Conservation (phyloP, 2,113 vertebrate genomes). For the Asarcornis scutulata region DNA sequence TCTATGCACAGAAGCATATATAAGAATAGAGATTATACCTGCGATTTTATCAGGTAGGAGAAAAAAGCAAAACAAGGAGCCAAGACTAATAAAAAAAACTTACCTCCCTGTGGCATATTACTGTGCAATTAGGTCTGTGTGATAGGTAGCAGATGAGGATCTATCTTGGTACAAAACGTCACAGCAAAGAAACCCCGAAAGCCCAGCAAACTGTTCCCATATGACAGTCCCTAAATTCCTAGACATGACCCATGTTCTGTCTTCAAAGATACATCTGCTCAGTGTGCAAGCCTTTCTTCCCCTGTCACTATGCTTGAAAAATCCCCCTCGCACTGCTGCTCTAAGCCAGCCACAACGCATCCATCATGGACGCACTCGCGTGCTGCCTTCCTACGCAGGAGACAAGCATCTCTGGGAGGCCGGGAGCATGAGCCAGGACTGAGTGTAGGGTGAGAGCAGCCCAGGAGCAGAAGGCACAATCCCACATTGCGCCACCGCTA, state of each 20-base stretch:
- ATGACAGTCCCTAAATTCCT: background rate
- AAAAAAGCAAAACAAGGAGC: background rate
- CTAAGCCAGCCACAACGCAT: background rate
- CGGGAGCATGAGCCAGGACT: background rate
- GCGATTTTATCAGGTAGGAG: background rate
- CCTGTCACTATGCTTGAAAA: background rate
- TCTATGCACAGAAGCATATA: rapidly evolving
- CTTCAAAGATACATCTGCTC: background rate
- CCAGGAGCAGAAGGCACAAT: background rate
- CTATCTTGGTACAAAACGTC: background rate
- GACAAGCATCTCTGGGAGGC: background rate
- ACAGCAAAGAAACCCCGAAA: background rate
- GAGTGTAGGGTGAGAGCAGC: background rate
- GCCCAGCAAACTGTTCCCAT: background rate
- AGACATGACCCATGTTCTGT: background rate
- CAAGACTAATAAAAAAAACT: background rate
- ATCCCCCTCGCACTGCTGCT: background rate
- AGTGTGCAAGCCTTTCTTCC: background rate
- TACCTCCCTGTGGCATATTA: background rate
- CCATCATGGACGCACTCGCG: rapidly evolving
- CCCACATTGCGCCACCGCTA: background rate
- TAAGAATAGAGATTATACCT: background rate
- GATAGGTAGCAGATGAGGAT: background rate
- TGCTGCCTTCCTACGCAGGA: rapidly evolving
- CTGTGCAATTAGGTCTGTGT: background rate